Evolutionary conservation across 2,888 invertebrate genomes (phyloP), one percentile per base, ranked within the genome.

Genomic region (Dynastes hyllus): DNA sequence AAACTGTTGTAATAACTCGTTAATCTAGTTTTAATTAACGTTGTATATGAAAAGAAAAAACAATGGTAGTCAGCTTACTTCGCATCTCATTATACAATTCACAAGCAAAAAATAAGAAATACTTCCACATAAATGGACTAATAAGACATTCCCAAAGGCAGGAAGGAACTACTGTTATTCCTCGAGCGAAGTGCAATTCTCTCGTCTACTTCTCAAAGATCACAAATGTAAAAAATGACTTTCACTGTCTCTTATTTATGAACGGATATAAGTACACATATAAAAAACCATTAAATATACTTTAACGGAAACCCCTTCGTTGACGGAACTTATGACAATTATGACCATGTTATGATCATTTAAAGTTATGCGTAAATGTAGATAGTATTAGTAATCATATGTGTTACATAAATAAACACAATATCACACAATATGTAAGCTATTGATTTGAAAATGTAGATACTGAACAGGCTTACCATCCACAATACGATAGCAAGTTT

Each of bases 201-300:
- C 32, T 63, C 63, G 29, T 37, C 11, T 13, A 63, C 63, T 63
- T 32, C 32, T 9, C 63, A 9, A 32, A 63, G 63, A 63, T 63
- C 63, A 13, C 32, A 63, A 63, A 32, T 11, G 11, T 63, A 63
- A 63, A 61, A 45, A 63, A 63, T 63, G 11, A 63, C 63, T 63
- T 63, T 63, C 63, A 63, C 63, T 63, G 32, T 29, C 29, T 63
- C 63, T 63, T 29, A 63, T 63, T 63, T 63, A 32, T 63, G 22
- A 32, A 63, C 13, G 2, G 45, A 45, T 32, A 22, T 6, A 32
- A 13, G 29, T 63, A 32, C 22, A 32, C 3, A 29, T 32, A 63
- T 32, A 6, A 27, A 22, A 22, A 63, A 13, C 11, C 13, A 63
- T 13, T 6, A 63, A 29, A n/a, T 27, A 63, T 5, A 22, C 9